Evolutionary conservation across 1,140 invertebrate species (phyloP), one percentile per base, ranked within the genome.

Genomic region (Drosophila elegans): DNA sequence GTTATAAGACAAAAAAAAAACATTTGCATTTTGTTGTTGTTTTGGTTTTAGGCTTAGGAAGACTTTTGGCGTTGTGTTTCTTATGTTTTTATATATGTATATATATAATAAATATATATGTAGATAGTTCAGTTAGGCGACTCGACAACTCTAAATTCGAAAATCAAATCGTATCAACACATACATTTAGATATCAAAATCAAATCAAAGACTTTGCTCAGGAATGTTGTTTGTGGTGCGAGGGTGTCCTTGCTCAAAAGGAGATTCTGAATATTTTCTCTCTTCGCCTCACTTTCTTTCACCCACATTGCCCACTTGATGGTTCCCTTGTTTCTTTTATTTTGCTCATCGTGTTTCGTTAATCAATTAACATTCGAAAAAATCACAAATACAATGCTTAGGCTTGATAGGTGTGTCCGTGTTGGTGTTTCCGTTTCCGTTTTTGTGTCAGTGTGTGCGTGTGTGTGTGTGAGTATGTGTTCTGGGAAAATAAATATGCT

Each of bases 1-100:
- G 69, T 78, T 66, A 60, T 51, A 64, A 57, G 60, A 75, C 5
- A 59, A 52, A 80, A 56, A 67, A 52, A 55, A 41, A 54, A 62
- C 46, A 53, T 60, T 61, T 67, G 56, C 62, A 59, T 66, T 64
- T 60, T 64, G 66, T 74, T 63, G 32, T 63, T 68, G 45, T 60
- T 52, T 46, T 68, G 57, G 57, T 74, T 63, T 61, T 80, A 80
- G 73, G 85, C 80, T 89, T 84, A 89, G 84, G 84, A 89, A 89
- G 84, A 89, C 84, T 84, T 89, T 89, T 89, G 80, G 84, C 84
- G 85, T 89, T 89, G 75, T 79, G 75, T 86, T 79, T 83, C 78
- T 77, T 71, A 71, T 42, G 67, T 82, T 78, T 79, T 59, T 86
- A 73, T 80, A 72, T 73, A 69, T 75, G 21, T 78, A 57, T 61